These are phyloP conservation scores for Heteropelma amictum DNA, from an alignment of 2,888 invertebrate species.

Conservation along the genomic window DNA sequence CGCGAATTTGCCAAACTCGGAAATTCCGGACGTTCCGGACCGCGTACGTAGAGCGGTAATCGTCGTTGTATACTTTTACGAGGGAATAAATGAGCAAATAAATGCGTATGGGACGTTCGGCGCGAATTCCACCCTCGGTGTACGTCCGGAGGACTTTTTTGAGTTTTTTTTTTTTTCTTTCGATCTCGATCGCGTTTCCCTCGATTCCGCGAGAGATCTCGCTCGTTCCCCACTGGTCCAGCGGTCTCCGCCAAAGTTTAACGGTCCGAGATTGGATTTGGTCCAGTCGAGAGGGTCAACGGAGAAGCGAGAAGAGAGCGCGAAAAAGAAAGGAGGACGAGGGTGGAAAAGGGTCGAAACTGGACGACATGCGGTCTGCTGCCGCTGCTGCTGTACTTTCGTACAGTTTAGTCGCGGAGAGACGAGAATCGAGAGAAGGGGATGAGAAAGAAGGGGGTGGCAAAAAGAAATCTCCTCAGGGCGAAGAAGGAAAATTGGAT, in stretches of 20 bases:
- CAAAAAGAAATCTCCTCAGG: slow-evolving; percentile 53
- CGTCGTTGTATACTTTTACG: slow-evolving; percentile 19
- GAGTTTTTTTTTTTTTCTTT: no score
- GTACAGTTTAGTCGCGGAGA: background rate
- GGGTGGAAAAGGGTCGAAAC: slow-evolving; percentile 35
- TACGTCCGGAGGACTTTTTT: no score
- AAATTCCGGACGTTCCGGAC: slow-evolving; percentile 34
- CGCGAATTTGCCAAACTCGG: slow-evolving; percentile 41
- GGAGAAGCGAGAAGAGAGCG: slow-evolving; percentile 28
- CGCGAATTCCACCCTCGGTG: no score
- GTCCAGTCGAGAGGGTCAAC: slow-evolving; percentile 37
- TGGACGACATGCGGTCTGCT: slow-evolving; percentile 25
- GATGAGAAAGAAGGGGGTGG: slow-evolving; percentile 23
- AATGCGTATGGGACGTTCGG: no score
- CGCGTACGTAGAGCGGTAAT: no score
- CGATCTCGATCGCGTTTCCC: slow-evolving; percentile 24
- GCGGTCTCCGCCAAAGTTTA: slow-evolving; percentile 65
- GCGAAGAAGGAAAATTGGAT: slow-evolving; percentile 68
- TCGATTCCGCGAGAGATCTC: slow-evolving; percentile 21
- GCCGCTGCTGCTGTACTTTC: no score
- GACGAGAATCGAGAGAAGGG: slow-evolving; percentile 4
- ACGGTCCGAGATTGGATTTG: slow-evolving; percentile 66
- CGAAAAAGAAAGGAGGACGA: slow-evolving; percentile 37
- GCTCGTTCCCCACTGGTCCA: slow-evolving; percentile 62
- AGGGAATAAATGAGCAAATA: background rate